Evolutionary conservation across 2,888 invertebrate species (phyloP).

Genomic region (Loripinus fragilis): DNA sequence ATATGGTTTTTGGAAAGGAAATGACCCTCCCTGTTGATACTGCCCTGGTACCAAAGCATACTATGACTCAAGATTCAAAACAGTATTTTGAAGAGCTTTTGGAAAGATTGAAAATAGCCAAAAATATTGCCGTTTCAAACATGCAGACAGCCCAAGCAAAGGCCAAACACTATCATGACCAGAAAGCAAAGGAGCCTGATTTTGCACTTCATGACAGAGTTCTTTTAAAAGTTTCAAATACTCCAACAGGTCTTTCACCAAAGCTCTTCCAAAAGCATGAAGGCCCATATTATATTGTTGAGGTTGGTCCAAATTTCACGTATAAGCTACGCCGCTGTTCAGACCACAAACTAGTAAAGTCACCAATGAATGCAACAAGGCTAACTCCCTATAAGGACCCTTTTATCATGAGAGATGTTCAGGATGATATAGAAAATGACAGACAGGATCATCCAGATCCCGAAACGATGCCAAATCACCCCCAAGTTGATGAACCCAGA

Average conservation of each 20-base stretch:
- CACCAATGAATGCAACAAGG: slow-evolving; percentile 36
- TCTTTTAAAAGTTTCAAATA: slow-evolving; percentile 18
- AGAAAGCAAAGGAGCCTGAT: slow-evolving; percentile 31
- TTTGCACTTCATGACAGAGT: slow-evolving; percentile 36
- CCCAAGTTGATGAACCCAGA: no score
- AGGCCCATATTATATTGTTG: slow-evolving; percentile 39
- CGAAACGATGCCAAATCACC: neutral
- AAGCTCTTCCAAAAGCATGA: slow-evolving; percentile 30
- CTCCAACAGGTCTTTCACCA: slow-evolving; percentile 22
- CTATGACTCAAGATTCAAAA: slow-evolving; percentile 2
- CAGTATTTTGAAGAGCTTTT: slow-evolving; percentile 17
- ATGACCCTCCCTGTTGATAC: slow-evolving; percentile 39
- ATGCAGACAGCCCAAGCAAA: slow-evolving; percentile 19
- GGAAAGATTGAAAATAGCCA: slow-evolving; percentile 11
- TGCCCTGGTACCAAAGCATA: slow-evolving; percentile 1
- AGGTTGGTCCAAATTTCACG: slow-evolving; percentile 35
- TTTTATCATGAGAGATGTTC: neutral
- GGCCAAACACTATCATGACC: slow-evolving; percentile 36
- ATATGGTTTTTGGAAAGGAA: slow-evolving; percentile 37
- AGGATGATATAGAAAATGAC: no score
- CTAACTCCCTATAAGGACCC: slow-evolving; percentile 32
- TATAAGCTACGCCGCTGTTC: slow-evolving; percentile 33
- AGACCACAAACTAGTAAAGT: slow-evolving; percentile 25
- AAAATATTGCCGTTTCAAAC: slow-evolving; percentile 18
- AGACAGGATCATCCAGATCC: neutral